A percentile compares a stretch with the other conserved stretches of the same genome.
Evolutionary conservation across 2,797 vertebrate genomes (phyloP).

Genomic region (Phyllotis vaccarum): DNA sequence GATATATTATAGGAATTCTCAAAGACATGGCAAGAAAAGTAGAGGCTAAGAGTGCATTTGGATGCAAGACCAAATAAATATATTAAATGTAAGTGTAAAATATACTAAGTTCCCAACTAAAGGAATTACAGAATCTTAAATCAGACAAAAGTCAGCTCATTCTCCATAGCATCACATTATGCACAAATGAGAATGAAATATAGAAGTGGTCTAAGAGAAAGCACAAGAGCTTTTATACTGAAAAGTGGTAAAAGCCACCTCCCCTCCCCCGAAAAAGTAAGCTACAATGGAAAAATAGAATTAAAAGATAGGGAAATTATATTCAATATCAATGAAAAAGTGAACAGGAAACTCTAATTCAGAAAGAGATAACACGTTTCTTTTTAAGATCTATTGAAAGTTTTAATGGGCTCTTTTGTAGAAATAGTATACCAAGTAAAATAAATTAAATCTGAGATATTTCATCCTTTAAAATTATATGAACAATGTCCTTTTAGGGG

Average conservation of each 20-base stretch:
- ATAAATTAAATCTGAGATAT: slow-evolving; percentile 9
- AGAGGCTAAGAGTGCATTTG: not conserved
- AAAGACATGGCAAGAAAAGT: not conserved
- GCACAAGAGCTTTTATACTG: not conserved
- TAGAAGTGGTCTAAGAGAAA: not conserved
- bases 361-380: not conserved
- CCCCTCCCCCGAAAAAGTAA: not conserved
- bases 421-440: slow-evolving; percentile 19
- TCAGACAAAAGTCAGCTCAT: not conserved
- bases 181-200: not conserved
- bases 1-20: not conserved
- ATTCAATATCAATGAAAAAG: not conserved
- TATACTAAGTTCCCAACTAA: not conserved
- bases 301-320: not conserved
- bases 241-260: not conserved
- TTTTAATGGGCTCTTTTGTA: not conserved
- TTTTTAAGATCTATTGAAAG: not conserved
- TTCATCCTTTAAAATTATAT: not conserved
- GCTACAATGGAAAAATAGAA: not conserved
- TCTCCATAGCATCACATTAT: not conserved
- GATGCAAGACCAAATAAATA: not conserved
- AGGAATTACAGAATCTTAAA: slow-evolving; percentile 25
- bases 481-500: not conserved
- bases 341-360: not conserved
- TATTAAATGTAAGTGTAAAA: slow-evolving; percentile 11